phyloP scores from a whole-genome alignment of 2,113 vertebrate species.

The Laticauda laticaudata region DNA sequence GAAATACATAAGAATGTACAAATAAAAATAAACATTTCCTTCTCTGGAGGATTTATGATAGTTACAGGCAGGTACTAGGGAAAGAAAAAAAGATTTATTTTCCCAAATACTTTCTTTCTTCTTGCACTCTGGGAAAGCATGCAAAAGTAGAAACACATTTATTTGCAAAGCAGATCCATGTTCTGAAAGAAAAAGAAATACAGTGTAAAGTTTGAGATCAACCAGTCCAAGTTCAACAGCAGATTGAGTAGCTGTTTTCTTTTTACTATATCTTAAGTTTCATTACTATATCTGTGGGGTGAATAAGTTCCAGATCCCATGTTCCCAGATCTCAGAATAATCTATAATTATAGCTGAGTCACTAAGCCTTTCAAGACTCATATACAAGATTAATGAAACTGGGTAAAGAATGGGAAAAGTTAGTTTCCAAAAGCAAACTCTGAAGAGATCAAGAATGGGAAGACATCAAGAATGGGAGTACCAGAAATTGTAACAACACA shows the following conservation, averaged over 20 bases:
- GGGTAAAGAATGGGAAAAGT: background rate
- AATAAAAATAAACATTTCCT: background rate
- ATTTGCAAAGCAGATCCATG: background rate
- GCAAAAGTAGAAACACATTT: background rate
- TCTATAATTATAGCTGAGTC: background rate
- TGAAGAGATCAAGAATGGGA: background rate
- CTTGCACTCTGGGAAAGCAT: background rate
- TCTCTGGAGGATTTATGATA: background rate
- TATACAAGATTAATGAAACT: background rate
- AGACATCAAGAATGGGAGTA: background rate
- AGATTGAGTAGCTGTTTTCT: background rate
- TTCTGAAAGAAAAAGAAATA: background rate
- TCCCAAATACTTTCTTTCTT: background rate
- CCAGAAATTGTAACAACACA: background rate
- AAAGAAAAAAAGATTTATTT: background rate
- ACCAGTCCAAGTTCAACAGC: background rate
- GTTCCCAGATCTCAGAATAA: background rate
- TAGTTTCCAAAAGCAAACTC: background rate
- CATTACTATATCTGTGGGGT: background rate
- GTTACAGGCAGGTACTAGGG: background rate
- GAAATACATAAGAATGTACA: background rate
- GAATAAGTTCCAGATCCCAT: background rate
- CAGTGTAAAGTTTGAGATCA: background rate
- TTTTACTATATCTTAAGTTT: background rate
- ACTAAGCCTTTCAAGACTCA: background rate